A percentile compares a stretch with the other conserved stretches of the same genome.
These are phyloP conservation scores for Crossaster papposus DNA, from an alignment of 53 echinoderm and acorn worm genomes.

Conservation along the genomic window DNA sequence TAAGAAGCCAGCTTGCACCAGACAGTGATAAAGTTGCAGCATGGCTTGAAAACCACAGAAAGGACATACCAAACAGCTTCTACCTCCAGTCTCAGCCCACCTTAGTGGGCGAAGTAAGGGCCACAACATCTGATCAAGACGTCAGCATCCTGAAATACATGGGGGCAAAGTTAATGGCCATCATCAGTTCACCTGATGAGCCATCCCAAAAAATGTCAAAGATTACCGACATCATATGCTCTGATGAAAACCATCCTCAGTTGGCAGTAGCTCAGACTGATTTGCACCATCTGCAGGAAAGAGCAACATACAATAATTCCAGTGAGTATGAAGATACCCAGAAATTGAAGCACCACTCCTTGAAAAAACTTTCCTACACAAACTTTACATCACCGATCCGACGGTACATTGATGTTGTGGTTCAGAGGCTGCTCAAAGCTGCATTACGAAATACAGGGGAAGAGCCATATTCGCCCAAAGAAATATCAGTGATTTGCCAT, in stretches of 20 bases:
- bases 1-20: conserved; percentile 79
- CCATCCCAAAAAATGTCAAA: conserved; percentile 26
- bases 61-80: conserved; percentile 63
- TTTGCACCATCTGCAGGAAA: conserved; percentile 57
- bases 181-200: not conserved
- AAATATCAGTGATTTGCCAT: conserved; percentile 69
- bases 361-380: conserved; percentile 64
- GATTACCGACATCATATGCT: conserved; percentile 68
- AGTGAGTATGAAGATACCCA: conserved; percentile 53
- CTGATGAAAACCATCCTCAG: conserved; percentile 74
- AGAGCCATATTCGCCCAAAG: conserved; percentile 62
- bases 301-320: conserved; percentile 63
- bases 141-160: conserved; percentile 1
- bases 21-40: conserved; percentile 49
- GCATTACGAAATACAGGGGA: not conserved
- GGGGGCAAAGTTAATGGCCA: not conserved
- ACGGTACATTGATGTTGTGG: conserved; percentile 84
- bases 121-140: not conserved
- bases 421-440: conserved; percentile 76
- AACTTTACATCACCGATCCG: conserved; percentile 87
- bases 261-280: conserved; percentile 65
- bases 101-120: not conserved
- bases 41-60: conserved; percentile 57
- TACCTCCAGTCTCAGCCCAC: conserved; percentile 25
- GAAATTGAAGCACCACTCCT: conserved; percentile 14